These are phyloP conservation scores for Aradophagus sp. DNA, from an alignment of 1,140 invertebrate genomes.

Conservation along the genomic window DNA sequence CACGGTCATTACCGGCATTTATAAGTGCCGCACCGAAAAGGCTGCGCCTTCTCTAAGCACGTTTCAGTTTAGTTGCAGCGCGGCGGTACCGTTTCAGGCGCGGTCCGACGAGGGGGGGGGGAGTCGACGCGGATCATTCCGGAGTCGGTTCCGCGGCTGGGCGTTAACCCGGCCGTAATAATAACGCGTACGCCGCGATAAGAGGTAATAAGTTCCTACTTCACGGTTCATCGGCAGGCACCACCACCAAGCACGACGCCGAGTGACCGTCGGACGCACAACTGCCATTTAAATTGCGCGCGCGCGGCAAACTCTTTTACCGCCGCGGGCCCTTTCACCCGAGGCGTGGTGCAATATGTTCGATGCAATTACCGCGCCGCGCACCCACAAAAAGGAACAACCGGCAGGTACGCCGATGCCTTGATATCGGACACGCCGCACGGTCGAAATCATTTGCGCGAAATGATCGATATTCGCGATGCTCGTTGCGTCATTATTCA, in stretches of 20 bases:
- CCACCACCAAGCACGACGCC: slow-evolving; percentile 43
- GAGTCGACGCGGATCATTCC: slow-evolving; percentile 9
- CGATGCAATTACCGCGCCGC: slow-evolving; percentile 52
- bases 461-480: no score
- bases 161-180: slow-evolving; percentile 56
- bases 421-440: slow-evolving; percentile 19
- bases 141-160: slow-evolving; percentile 9
- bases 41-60: slow-evolving; percentile 9
- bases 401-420: slow-evolving; percentile 16
- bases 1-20: slow-evolving; percentile 31
- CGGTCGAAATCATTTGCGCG: no score
- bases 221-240: slow-evolving; percentile 68
- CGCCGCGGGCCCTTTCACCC: slow-evolving; percentile 66
- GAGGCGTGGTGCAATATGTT: slow-evolving; percentile 69
- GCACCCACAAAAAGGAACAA: slow-evolving; percentile 24
- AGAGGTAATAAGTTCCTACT: slow-evolving; percentile 69
- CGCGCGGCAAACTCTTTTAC: slow-evolving; percentile 51
- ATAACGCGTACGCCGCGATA: slow-evolving; percentile 61
- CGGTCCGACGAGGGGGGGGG: background rate
- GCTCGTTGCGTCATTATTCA: no score
- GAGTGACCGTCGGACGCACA: slow-evolving; percentile 60
- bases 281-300: slow-evolving; percentile 50
- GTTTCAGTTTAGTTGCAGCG: slow-evolving; percentile 14
- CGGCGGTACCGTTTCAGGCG: slow-evolving; percentile 7
- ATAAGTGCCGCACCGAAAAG: slow-evolving; percentile 5